Base-by-base conservation (phyloP, 2,797 vertebrate species). In the Mionectes olivaceus region DNA sequence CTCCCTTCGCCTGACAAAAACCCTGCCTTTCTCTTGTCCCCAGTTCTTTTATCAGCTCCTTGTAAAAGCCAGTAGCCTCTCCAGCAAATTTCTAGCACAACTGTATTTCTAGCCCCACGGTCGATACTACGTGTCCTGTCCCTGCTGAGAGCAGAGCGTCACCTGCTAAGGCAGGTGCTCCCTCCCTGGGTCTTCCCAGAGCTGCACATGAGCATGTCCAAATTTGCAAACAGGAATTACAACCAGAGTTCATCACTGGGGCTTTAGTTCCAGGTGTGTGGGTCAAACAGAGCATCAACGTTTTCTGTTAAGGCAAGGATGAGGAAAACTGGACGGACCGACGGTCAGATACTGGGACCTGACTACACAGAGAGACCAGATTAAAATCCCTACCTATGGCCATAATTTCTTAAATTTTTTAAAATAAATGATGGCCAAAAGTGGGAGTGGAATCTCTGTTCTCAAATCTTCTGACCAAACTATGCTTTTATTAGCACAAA, bases 1-100 rank as follows among this genome's bases (percentile, higher is more conserved):
- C 97, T 97, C 97, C 96, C 95, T 88, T 91, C 95, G 94, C 94
- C 95, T 82, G 74, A 92, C 74, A 43, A 79, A 95, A 85, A 25
- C 69, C 81, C 59, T 63, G 73, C 56, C 33, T 53, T 78, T 67
- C 77, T 81, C 90, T 55, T 59, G 74, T 39, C 18, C 65, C 64
- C 78, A 7, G 22, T 30, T 33, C 91, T 90, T 78, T 37, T 56
- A 74, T 33, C 92, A 79, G 64, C 37, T 70, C 65, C 70, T 12
- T 22, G 11, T 5, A 41, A 69, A 63, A 92, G 61, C 16, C 37
- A 19, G 61, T 46, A 67, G 61, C 43, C 61, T 75, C 52, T 69
- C 33, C 3, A 75, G 55, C 7, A 43, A 73, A 76, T 88, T 83
- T 69, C 69, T 3, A 73, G 87, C 75, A 24, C 35, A 0, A 13